Evolutionary conservation across 2,113 vertebrate species (phyloP).

Genomic region (Turnix velox): DNA sequence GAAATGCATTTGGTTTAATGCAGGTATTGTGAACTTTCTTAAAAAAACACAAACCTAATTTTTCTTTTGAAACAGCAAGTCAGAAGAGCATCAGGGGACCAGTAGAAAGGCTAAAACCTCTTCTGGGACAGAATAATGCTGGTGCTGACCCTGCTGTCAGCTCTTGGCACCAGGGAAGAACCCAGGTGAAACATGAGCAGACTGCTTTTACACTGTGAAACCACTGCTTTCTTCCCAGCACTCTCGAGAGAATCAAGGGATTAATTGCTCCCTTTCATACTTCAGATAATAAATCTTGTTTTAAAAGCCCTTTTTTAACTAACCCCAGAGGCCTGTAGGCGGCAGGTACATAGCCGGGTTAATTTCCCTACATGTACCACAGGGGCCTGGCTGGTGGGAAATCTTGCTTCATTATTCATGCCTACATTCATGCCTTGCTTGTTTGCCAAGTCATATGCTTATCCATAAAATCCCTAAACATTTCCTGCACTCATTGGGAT

Average conservation of each 20-base stretch:
- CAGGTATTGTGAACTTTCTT: constrained; percentile 49
- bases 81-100: neutral
- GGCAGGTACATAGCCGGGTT: neutral
- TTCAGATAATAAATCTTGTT: neutral
- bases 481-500: neutral
- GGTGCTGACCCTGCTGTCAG: neutral
- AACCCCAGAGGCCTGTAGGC: neutral
- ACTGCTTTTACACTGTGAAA: neutral
- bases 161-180: neutral
- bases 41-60: neutral
- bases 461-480: neutral
- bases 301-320: neutral
- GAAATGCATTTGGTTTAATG: constrained; percentile 75
- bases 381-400: neutral
- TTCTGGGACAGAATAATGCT: neutral
- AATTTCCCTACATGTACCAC: neutral
- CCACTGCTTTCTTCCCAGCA: neutral
- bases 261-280: neutral
- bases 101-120: neutral
- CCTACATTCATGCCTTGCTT: neutral
- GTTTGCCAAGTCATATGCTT: neutral
- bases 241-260: neutral
- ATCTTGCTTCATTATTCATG: neutral
- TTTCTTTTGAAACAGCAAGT: neutral
- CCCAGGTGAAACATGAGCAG: accelerated